Percentiles rank a stretch among this genome's conserved stretches.
phyloP scores from a whole-genome alignment of 2,113 vertebrate genomes.

The Columbina picui region DNA sequence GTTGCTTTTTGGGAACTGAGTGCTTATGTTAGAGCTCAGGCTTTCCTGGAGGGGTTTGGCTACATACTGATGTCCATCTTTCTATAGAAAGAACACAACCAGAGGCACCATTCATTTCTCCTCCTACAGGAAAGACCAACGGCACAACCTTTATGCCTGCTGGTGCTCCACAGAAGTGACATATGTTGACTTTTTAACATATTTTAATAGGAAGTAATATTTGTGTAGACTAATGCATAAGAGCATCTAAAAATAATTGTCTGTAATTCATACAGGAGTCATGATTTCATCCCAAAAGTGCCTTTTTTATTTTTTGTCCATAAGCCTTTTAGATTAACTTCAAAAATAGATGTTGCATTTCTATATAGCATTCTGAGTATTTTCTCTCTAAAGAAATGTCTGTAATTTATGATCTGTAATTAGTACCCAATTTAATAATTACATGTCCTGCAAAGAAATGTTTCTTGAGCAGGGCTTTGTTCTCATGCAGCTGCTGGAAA shows the following conservation, averaged over 20 bases:
- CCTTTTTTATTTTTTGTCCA: neutral
- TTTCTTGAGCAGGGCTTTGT: constrained; percentile 56
- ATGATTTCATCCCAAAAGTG: neutral
- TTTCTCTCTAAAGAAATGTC: neutral
- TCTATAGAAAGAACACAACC: neutral
- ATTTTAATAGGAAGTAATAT: neutral
- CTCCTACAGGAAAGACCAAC: neutral
- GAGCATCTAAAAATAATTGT: neutral
- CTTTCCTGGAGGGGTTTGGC: neutral
- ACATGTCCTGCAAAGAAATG: constrained; percentile 40
- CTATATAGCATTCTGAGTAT: neutral
- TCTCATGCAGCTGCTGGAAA: constrained; percentile 48
- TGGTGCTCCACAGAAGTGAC: neutral
- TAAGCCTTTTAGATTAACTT: neutral
- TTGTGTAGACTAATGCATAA: neutral
- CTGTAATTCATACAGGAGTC: neutral
- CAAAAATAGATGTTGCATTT: neutral
- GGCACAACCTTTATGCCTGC: neutral
- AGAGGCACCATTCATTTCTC: neutral
- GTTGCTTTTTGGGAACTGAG: neutral
- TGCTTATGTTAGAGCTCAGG: neutral
- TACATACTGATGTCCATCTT: neutral
- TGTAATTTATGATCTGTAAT: constrained; percentile 57
- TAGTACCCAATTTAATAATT: constrained; percentile 63
- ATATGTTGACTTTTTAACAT: neutral